phyloP scores from a whole-genome alignment of 2,888 invertebrate species.

The Dastarcus helophoroides region DNA sequence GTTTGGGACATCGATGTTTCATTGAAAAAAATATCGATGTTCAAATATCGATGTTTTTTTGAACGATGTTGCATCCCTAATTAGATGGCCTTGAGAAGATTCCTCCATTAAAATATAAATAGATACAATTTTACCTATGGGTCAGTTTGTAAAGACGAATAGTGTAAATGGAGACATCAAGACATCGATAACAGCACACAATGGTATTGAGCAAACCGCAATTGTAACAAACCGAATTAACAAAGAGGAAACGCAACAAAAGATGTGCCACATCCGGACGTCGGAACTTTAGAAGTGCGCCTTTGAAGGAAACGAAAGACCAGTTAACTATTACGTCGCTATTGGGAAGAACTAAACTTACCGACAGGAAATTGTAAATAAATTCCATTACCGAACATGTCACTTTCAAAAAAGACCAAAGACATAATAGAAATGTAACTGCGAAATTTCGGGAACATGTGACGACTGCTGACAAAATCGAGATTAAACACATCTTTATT shows the following conservation, averaged over 20 bases:
- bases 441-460: no score
- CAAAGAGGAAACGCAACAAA: neutral
- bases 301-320: slow-evolving; percentile 3
- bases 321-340: slow-evolving; percentile 15
- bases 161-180: neutral
- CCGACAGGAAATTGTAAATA: slow-evolving; percentile 12
- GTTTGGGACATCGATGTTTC: no score
- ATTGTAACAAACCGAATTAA: slow-evolving; percentile 4
- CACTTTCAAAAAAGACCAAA: slow-evolving; percentile 1
- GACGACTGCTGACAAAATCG: no score
- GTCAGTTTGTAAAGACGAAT: no score
- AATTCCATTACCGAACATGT: neutral
- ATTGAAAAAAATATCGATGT: no score
- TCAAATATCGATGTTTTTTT: no score
- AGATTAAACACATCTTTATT: no score
- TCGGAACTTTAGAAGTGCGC: slow-evolving; percentile 11
- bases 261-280: slow-evolving; percentile 19
- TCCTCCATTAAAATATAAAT: no score
- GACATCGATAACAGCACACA: neutral
- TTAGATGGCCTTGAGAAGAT: no score
- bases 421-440: no score
- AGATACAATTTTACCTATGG: no score
- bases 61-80: no score
- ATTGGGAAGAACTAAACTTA: slow-evolving; percentile 7
- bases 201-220: slow-evolving; percentile 3